Evolutionary conservation across 1,140 invertebrate species (phyloP), one percentile per base, ranked within the genome.

Genomic region (Metaphire vulgaris): DNA sequence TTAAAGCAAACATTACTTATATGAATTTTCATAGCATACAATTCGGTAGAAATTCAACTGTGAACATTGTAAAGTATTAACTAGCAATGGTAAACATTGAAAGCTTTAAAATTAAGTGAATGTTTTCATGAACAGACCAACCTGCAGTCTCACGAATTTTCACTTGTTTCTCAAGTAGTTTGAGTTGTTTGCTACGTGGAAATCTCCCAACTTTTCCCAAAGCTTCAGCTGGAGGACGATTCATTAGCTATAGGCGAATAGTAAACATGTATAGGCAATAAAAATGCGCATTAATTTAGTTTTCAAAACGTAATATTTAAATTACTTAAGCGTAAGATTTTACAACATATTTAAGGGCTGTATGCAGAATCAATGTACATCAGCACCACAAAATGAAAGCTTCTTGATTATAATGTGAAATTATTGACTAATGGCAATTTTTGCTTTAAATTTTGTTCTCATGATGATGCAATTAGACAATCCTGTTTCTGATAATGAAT

Each of bases 171-270:
- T 72, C 28, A 28, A 76, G 34, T 32, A 28, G 56, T 33, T 73
- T 72, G 33, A 72, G 34, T 64, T 76, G 69, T 32, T 73, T 76
- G 70, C 65, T 73, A 29, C 70, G 75, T 21, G 75, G 75, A 73
- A 76, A 76, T 21, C 41, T 26, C 21, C 75, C 75, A 12, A 56
- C 34, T 67, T 67, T 73, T 2, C 68, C 74, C 33, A 21, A 30
- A 15, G 64, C 34, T 26, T 41, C 68, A 73, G 31, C 56, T 6
- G 69, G 33, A 29, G 56, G 69, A 41, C 65, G 33, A 70, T 66
- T 73, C 26, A 73, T 33, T 1, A 41, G 26, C 76, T 77, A 28
- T 1, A 28, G n/a, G n/a, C n/a, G n/a, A n/a, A n/a, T n/a, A n/a
- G n/a, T n/a, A n/a, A n/a, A n/a, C n/a, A n/a, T n/a, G n/a, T n/a